Conservation (phyloP, 2,797 vertebrate species). For the Crocodylus rhombifer region DNA sequence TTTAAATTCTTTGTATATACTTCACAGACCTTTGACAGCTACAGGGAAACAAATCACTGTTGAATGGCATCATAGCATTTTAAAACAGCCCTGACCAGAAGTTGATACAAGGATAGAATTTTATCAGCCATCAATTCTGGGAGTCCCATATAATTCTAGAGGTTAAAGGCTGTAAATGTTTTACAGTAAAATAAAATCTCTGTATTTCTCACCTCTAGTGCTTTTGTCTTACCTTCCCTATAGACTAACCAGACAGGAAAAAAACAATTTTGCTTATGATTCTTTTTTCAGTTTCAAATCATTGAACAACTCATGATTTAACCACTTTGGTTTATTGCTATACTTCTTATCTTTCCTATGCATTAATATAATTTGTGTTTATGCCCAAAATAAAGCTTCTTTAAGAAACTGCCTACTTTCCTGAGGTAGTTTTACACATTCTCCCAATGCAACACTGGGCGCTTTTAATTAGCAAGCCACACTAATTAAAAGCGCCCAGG, state of each 20-base stretch:
- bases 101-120: fast-evolving
- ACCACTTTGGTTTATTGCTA: no score
- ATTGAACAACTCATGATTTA: not conserved
- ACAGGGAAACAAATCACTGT: not conserved
- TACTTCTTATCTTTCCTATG: no score
- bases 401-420: no score
- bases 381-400: no score
- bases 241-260: not conserved
- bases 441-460: no score
- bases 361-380: no score
- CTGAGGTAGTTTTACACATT: no score
- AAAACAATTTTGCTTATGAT: not conserved
- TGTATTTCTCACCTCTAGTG: not conserved
- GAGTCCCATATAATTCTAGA: not conserved
- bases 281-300: not conserved
- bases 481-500: no score
- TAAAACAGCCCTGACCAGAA: not conserved
- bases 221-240: not conserved
- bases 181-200: not conserved
- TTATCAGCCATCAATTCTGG: not conserved
- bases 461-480: no score
- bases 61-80: not conserved
- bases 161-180: not conserved
- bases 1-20: not conserved
- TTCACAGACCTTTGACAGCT: not conserved